Base-by-base conservation (phyloP, 2,888 invertebrate species). In the Hylaea fasciaria region DNA sequence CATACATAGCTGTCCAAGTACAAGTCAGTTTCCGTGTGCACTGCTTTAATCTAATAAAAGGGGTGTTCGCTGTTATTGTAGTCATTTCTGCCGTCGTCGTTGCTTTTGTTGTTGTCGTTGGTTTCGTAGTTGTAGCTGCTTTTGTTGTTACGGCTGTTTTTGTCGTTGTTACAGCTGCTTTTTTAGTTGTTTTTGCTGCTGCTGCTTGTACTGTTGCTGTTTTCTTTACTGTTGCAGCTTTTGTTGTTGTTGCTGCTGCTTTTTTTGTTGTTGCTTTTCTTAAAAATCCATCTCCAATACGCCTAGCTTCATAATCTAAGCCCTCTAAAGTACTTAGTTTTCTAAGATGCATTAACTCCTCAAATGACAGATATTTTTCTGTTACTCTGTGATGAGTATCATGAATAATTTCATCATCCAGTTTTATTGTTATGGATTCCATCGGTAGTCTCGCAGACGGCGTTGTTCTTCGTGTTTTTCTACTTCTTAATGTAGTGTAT, bases 351-450 rank as follows among this genome's bases (percentile, higher is more conserved):
- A 92, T 84, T 65, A 92, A 72, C 70, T 92, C 91, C 62, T 91
- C 89, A 75, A 92, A 92, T 5, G 91, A 92, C 60, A 92, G 80
- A 74, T 85, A 89, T 71, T 86, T 91, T 74, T 91, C 91, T 28
- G 87, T 87, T 2, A 79, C 72, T 41, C 32, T 45, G 17, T 72
- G 71, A 43, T 69, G 61, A 48, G 72, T 69, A 16, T 65, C 62
- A 35, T 68, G 65, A 10, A 47, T 56, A 32, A 64, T 62, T 69
- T 61, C 40, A 45, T 81, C 72, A 62, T 72, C 70, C 29, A 68
- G 66, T 65, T 67, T 72, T 50, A 90, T 74, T 46, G 89, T 89
- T 65, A 91, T 90, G 5, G 82, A 68, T 75, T 91, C 91, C 16
- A 85, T 69, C 2, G 65, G 58, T 59, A 65, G 53, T 54, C 65